Evolutionary conservation across 2,797 vertebrate species (phyloP).

Genomic region (Numenius phaeopus): DNA sequence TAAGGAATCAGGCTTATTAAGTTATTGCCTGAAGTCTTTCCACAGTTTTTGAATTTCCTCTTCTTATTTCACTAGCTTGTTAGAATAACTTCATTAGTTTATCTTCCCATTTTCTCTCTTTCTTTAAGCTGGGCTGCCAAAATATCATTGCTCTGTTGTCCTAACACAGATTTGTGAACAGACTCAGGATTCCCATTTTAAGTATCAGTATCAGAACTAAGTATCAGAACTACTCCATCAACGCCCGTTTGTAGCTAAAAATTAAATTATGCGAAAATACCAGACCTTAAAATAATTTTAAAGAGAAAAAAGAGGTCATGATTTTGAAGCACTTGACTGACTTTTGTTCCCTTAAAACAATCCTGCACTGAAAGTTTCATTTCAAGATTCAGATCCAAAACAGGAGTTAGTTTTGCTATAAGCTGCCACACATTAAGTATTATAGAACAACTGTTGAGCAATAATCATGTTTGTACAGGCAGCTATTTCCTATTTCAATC

Average conservation of each 20-base stretch:
- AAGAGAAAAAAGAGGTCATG: background rate
- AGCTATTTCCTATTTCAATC: background rate
- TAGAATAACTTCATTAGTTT: background rate
- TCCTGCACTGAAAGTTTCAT: background rate
- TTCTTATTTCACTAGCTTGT: background rate
- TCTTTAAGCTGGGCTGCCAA: background rate
- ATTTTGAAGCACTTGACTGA: background rate
- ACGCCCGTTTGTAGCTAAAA: background rate
- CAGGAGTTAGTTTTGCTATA: background rate
- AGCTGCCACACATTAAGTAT: background rate
- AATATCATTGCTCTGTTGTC: background rate
- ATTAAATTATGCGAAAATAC: background rate
- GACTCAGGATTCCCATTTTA: background rate
- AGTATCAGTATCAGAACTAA: background rate
- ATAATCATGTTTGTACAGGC: accelerated
- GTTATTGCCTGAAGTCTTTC: background rate
- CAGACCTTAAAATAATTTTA: background rate
- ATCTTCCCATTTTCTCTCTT: background rate
- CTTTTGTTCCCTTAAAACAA: background rate
- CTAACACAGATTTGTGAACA: background rate
- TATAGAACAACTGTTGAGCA: background rate
- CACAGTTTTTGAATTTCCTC: background rate
- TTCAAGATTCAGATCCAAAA: background rate
- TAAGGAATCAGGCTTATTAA: background rate
- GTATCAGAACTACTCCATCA: background rate